A percentile compares a stretch with the other conserved stretches of the same genome.
Conservation (phyloP, 2,888 invertebrate species). For the Dusona sp. region DNA sequence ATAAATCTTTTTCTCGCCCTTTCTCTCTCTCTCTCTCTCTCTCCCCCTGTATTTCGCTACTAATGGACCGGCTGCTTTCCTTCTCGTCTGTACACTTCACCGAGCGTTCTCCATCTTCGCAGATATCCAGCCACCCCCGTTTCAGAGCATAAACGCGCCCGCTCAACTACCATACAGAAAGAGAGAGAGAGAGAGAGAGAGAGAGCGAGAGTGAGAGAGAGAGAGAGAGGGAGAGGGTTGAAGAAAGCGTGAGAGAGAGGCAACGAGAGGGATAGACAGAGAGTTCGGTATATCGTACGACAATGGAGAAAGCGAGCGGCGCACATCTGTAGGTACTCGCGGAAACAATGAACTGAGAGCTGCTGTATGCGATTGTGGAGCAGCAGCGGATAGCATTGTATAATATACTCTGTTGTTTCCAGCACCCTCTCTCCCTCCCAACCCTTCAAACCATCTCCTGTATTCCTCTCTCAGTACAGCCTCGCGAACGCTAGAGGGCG, state of each 20-base stretch:
- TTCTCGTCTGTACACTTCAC: slow-evolving; percentile 54
- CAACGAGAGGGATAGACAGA: slow-evolving; percentile 49
- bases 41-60: slow-evolving; percentile 49
- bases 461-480: slow-evolving; percentile 17
- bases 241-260: slow-evolving; percentile 55
- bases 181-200: slow-evolving; percentile 2
- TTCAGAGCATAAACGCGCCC: slow-evolving; percentile 41
- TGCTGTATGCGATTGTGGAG: slow-evolving; percentile 82
- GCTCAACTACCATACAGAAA: slow-evolving; percentile 20
- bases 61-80: slow-evolving; percentile 47
- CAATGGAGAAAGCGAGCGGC: slow-evolving; percentile 77
- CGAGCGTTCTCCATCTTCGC: slow-evolving; percentile 67
- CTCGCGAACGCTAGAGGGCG: slow-evolving; percentile 28
- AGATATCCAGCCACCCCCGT: slow-evolving; percentile 48
- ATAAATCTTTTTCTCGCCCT: slow-evolving; percentile 28
- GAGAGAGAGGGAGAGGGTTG: not conserved
- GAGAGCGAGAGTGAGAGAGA: not conserved
- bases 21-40: slow-evolving; percentile 43
- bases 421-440: slow-evolving; percentile 54
- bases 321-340: slow-evolving; percentile 82
- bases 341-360: slow-evolving; percentile 83
- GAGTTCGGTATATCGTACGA: slow-evolving; percentile 76
- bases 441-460: slow-evolving; percentile 31
- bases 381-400: slow-evolving; percentile 83
- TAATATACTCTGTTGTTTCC: slow-evolving; percentile 83